phyloP scores from a whole-genome alignment of 2,113 vertebrate genomes.

The Cacatua alba region DNA sequence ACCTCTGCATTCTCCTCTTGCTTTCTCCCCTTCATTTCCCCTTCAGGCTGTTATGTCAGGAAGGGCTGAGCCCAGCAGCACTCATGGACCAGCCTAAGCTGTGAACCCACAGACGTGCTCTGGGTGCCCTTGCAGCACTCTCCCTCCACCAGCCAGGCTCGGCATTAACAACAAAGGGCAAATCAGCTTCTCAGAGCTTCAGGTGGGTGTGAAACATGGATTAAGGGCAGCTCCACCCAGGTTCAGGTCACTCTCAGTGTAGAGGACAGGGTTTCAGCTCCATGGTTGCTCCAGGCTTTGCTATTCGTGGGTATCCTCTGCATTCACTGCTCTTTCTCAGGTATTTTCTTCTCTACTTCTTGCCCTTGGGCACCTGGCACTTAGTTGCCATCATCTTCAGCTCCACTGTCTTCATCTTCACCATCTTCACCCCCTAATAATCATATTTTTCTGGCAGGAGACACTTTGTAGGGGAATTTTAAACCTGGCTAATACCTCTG shows the following conservation, averaged over 20 bases:
- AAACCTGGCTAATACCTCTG: neutral
- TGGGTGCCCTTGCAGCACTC: neutral
- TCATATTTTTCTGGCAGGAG: neutral
- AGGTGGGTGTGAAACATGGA: neutral
- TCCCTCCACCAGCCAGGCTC: neutral
- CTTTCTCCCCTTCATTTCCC: neutral
- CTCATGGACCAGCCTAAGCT: accelerated
- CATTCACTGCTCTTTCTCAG: neutral
- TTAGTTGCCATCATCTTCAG: neutral
- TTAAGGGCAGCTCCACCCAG: neutral
- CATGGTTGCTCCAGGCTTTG: neutral
- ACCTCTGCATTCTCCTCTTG: neutral
- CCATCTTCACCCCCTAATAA: neutral
- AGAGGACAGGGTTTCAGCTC: neutral
- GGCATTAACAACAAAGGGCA: neutral
- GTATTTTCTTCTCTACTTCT: neutral
- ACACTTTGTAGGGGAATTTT: neutral
- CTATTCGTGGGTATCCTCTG: neutral
- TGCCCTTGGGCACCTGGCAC: neutral
- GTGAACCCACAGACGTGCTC: neutral
- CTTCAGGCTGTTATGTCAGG: neutral
- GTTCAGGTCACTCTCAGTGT: neutral
- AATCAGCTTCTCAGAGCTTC: neutral
- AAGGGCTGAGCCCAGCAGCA: neutral
- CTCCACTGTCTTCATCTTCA: neutral